Evolutionary conservation across 2,888 invertebrate species (phyloP), one percentile per base, ranked within the genome.

Genomic region (Parnassius apollo): DNA sequence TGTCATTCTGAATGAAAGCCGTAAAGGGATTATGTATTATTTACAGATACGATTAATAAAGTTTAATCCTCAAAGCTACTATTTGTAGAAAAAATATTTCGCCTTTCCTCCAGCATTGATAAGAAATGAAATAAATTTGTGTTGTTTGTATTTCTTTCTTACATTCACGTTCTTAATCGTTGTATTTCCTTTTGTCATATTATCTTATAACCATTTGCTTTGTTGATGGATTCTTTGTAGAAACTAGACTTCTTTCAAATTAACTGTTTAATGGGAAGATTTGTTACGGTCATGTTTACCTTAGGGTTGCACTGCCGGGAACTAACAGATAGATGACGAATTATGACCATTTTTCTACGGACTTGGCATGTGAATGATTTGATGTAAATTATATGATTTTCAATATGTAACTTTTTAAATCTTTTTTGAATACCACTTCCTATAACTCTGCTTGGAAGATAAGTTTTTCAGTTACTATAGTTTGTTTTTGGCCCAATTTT

Each of bases 1-100:
- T 7, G 7, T 7, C 35, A 35, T 35, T 11, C 13, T 48, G 12
- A 18, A 22, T 51, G 22, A 48, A 57, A 57, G 48, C 48, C 57
- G 8, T 48, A 35, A 7, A 7, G 7, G 1, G 3, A 35, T 57
- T 57, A 57, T 48, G 48, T 48, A 57, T 57, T 35, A 57, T 57
- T 57, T 13, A 18, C 18, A 48, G 8, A 25, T 35, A n/a, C 25
- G 25, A 57, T 57, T 57, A 57, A 57, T 48, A 48, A 42, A n/a
- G 35, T 48, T 57, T 10, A 57, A 57, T 35, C 48, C 35, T 48
- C 13, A n/a, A n/a, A 3, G 57, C 48, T 25, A 45, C 12, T 22
- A 22, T 46, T 10, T 3, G n/a, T 51, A 18, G 11, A 51, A 25
- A 10, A 57, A 48, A 48, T 35, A 35, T n/a, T 25, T n/a, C 9